These are phyloP conservation scores for Sthenelais limicola DNA, from an alignment of 2,888 invertebrate species.

Conservation along the genomic window DNA sequence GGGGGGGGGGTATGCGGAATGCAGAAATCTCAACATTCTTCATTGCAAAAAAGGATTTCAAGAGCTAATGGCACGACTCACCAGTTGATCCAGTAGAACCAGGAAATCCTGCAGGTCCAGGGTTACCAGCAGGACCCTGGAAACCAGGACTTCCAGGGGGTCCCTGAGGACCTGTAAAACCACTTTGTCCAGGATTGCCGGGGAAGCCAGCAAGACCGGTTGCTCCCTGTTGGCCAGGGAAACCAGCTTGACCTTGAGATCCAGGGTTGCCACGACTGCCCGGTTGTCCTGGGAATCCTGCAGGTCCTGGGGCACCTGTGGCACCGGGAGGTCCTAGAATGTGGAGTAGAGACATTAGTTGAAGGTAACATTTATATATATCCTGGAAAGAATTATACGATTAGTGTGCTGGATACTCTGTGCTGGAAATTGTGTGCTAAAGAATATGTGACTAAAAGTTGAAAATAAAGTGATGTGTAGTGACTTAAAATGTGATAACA, in stretches of 20 bases:
- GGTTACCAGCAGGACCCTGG: neutral
- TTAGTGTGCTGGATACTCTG: too few species aligned
- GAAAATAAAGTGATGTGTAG: too few species aligned
- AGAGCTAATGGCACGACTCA: too few species aligned
- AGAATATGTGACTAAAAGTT: too few species aligned
- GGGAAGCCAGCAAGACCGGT: slow-evolving; percentile 23
- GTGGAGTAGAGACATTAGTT: too few species aligned
- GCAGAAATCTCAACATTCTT: too few species aligned
- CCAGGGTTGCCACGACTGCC: slow-evolving; percentile 1
- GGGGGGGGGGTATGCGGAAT: too few species aligned
- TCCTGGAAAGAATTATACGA: too few species aligned
- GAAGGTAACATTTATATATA: too few species aligned
- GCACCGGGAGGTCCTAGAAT: neutral
- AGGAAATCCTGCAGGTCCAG: neutral
- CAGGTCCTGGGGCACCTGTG: neutral
- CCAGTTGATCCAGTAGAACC: slow-evolving; percentile 30
- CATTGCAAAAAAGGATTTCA: too few species aligned
- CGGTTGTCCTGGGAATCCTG: slow-evolving; percentile 1
- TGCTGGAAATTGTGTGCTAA: too few species aligned
- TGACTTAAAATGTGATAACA: too few species aligned
- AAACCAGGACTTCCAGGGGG: neutral
- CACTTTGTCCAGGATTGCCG: neutral
- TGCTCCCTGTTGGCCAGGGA: slow-evolving; percentile 22
- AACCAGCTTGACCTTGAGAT: slow-evolving; percentile 9
- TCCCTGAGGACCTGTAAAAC: slow-evolving; percentile 10